Evolutionary conservation across 1,140 invertebrate species (phyloP).

Genomic region (Idris sp.): DNA sequence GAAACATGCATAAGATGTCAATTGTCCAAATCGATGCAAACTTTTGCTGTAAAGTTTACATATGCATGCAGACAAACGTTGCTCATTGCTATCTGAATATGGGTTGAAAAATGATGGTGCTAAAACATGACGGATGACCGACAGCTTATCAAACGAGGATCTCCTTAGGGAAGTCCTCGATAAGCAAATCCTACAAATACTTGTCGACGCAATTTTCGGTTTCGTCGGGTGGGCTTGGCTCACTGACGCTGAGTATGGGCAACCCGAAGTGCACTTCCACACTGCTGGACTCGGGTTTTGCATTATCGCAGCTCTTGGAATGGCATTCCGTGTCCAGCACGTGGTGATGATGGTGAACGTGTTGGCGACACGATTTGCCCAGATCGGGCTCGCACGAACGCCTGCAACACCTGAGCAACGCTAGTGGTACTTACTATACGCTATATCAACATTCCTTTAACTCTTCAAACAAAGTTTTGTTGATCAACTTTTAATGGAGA

Average conservation of each 20-base stretch:
- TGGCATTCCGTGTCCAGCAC: slow-evolving; percentile 66
- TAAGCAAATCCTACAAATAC: slow-evolving; percentile 77
- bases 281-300: slow-evolving; percentile 57
- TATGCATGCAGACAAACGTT: no score
- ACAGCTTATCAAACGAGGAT: slow-evolving; percentile 72
- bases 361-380: slow-evolving; percentile 49
- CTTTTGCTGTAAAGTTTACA: no score
- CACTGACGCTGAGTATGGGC: slow-evolving; percentile 86
- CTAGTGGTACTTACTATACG: slow-evolving; percentile 28
- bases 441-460: slow-evolving; percentile 5
- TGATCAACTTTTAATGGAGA: slow-evolving; percentile 19
- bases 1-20: no score
- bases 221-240: slow-evolving; percentile 86
- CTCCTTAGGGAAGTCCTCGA: slow-evolving; percentile 75
- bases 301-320: slow-evolving; percentile 72
- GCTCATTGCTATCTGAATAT: slow-evolving; percentile 33
- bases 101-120: no score
- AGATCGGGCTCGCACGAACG: slow-evolving; percentile 70
- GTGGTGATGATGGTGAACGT: slow-evolving; percentile 66
- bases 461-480: slow-evolving; percentile 10
- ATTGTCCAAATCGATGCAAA: no score
- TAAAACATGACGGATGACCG: not conserved
- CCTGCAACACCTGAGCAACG: slow-evolving; percentile 63
- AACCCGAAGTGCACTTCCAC: slow-evolving; percentile 82
- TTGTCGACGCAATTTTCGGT: slow-evolving; percentile 77